phyloP scores from a whole-genome alignment of 2,888 invertebrate genomes.

The Cataglyphis altisquamis region DNA sequence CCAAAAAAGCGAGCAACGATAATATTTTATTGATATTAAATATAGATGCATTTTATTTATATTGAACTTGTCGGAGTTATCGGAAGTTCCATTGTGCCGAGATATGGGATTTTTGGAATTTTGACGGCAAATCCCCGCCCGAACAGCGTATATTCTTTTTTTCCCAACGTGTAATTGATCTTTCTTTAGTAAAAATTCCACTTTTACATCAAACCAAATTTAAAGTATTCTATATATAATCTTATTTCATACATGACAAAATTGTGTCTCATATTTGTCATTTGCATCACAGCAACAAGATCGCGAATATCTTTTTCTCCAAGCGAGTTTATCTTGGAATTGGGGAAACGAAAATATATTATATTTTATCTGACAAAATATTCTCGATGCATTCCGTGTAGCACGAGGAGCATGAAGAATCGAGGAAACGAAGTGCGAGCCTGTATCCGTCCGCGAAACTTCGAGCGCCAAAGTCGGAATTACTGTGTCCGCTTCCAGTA shows the following conservation, averaged over 20 bases:
- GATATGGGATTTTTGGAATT: constrained; percentile 23
- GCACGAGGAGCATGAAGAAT: constrained; percentile 50
- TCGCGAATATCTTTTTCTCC: constrained; percentile 3
- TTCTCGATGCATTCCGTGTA: constrained; percentile 44
- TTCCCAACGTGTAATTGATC: background rate
- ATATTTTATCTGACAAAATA: constrained; percentile 11
- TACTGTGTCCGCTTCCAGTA: constrained; percentile 41
- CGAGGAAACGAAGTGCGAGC: constrained; percentile 48
- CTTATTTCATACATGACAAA: background rate
- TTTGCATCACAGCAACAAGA: background rate
- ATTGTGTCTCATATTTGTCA: background rate
- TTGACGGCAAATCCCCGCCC: background rate
- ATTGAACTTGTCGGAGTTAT: constrained; percentile 16
- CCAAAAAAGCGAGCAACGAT: background rate
- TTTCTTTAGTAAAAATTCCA: background rate
- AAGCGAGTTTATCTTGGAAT: constrained; percentile 20
- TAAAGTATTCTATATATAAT: background rate
- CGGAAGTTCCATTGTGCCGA: background rate
- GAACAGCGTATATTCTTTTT: background rate
- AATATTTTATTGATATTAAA: constrained; percentile 16
- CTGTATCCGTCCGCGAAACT: constrained; percentile 43
- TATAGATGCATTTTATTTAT: constrained; percentile 10
- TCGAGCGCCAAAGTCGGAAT: constrained; percentile 46
- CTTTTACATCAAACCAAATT: background rate
- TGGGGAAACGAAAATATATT: constrained; percentile 24